Conservation (phyloP, 2,113 vertebrate genomes). For the Garra rufa region DNA sequence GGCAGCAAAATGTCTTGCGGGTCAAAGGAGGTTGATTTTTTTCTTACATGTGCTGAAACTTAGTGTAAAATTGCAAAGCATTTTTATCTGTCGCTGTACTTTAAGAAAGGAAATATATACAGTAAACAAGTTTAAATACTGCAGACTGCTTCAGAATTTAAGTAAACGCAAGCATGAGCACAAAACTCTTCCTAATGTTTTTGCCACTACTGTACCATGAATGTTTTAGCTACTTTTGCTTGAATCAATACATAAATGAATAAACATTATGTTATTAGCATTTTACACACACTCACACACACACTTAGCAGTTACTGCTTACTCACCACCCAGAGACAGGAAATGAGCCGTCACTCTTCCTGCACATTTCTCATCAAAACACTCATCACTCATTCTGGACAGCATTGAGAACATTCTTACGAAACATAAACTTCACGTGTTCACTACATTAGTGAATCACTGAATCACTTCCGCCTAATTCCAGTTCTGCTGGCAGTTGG, state of each 20-base stretch:
- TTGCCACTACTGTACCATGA: background rate
- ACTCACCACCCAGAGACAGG: background rate
- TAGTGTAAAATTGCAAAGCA: too few relatives aligned
- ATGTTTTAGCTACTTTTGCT: background rate
- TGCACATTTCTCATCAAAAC: constrained; percentile 11
- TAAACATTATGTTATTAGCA: constrained; percentile 1
- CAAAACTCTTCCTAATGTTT: background rate
- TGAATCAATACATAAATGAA: constrained; percentile 3
- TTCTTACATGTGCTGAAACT: too few relatives aligned
- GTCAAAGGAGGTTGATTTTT: too few relatives aligned
- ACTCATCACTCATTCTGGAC: background rate
- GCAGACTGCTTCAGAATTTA: background rate
- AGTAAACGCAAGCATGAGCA: background rate
- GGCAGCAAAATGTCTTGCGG: too few relatives aligned
- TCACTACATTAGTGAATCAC: background rate
- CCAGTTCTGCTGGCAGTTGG: background rate
- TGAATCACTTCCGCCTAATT: constrained; percentile 4
- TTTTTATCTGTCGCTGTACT: too few relatives aligned
- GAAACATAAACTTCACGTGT: background rate
- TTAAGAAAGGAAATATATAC: background rate
- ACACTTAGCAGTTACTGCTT: background rate
- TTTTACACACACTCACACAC: background rate
- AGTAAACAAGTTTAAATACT: background rate
- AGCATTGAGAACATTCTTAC: background rate
- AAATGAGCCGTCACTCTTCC: constrained; percentile 21